A percentile compares a stretch with the other conserved stretches of the same genome.
These are phyloP conservation scores for Ectobius pallidus DNA, from an alignment of 2,888 invertebrate species.

Conservation along the genomic window DNA sequence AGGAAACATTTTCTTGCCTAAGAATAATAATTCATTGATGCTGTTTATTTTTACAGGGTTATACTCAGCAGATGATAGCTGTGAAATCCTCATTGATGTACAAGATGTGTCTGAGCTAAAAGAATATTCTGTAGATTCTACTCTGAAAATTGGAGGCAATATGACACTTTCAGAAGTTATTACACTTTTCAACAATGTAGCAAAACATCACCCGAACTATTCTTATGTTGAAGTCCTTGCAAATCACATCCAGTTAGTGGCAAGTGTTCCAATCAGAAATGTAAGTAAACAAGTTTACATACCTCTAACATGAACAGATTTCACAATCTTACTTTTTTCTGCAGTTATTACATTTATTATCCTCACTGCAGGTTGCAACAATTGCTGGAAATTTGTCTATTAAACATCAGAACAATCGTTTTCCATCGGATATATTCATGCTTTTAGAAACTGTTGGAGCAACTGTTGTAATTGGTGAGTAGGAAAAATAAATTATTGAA, in stretches of 20 bases:
- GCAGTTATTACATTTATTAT: neutral
- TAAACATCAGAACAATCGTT: conserved; percentile 68
- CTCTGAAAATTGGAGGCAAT: conserved; percentile 64
- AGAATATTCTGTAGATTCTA: conserved; percentile 52
- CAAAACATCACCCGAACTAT: conserved; percentile 28
- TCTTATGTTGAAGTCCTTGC: conserved; percentile 50
- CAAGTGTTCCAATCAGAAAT: conserved; percentile 55
- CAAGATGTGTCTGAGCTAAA: conserved; percentile 64
- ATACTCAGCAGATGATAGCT: conserved; percentile 54
- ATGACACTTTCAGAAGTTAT: conserved; percentile 64
- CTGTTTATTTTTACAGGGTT: too few species aligned
- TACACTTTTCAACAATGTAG: conserved; percentile 53
- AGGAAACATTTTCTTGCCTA: too few species aligned
- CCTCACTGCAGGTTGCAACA: conserved; percentile 38
- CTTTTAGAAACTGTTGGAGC: conserved; percentile 56
- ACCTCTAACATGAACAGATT: too few species aligned
- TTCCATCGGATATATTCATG: conserved; percentile 73
- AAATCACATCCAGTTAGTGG: conserved; percentile 53
- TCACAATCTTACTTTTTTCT: too few species aligned
- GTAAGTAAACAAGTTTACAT: conserved; percentile 45
- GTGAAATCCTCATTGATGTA: conserved; percentile 67
- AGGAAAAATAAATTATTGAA: too few species aligned
- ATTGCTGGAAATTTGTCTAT: conserved; percentile 55
- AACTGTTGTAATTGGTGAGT: conserved; percentile 48
- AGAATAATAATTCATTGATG: too few species aligned